phyloP scores from a whole-genome alignment of 2,113 vertebrate species.

The Crocuta crocuta region DNA sequence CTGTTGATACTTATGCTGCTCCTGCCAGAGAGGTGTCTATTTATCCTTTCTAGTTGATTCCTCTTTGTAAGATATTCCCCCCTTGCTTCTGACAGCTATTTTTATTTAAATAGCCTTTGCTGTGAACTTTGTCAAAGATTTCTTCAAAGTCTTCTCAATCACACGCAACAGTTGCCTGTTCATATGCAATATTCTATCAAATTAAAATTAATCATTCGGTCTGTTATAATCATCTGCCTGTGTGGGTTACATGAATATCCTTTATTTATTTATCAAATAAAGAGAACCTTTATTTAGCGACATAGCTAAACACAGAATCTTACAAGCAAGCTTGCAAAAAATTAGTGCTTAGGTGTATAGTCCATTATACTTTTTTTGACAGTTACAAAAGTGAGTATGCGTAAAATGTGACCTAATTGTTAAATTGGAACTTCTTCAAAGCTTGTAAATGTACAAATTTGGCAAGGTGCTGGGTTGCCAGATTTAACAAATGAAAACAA shows the following conservation, averaged over 20 bases:
- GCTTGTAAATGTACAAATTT: neutral
- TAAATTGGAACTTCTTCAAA: neutral
- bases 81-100: neutral
- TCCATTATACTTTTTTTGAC: neutral
- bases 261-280: neutral
- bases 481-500: slow-evolving; percentile 18
- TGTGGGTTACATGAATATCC: neutral
- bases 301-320: neutral
- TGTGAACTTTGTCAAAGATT: neutral
- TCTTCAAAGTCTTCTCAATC: slow-evolving; percentile 18
- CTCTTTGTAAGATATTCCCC: neutral
- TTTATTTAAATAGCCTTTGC: slow-evolving; percentile 62
- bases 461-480: neutral
- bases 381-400: neutral
- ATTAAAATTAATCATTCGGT: neutral
- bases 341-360: neutral
- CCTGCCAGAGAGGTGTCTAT: slow-evolving; percentile 41
- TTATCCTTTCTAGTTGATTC: slow-evolving; percentile 56
- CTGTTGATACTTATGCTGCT: neutral
- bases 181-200: neutral
- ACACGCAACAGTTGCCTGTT: neutral
- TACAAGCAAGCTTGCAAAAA: slow-evolving; percentile 20
- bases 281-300: neutral
- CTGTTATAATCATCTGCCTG: neutral
- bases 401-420: neutral